phyloP scores from a whole-genome alignment of 37 sponge, comb jelly and placozoan genomes.

The Eunapius fragilis region DNA sequence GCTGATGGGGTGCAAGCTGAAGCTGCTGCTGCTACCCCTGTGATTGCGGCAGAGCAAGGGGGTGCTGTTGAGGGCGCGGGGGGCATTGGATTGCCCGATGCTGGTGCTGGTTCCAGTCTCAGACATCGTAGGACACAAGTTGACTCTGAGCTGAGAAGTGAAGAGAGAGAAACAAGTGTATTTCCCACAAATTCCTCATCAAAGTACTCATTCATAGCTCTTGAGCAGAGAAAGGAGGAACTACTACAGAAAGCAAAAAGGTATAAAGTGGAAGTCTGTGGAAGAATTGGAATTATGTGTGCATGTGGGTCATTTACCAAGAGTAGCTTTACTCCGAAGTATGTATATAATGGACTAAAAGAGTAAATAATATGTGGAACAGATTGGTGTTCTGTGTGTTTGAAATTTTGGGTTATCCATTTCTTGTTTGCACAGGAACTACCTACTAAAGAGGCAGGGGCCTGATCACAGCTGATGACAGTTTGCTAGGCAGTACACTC shows the following conservation, averaged over 20 bases:
- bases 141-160: conserved; percentile 1
- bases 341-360: too few relatives aligned
- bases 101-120: not conserved
- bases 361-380: too few relatives aligned
- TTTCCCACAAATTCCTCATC: not conserved
- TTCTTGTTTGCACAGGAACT: not conserved
- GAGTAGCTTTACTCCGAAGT: too few relatives aligned
- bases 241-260: conserved; percentile 46
- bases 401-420: not conserved
- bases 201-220: conserved; percentile 17
- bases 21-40: not conserved
- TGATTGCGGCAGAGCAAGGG: not conserved
- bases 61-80: not conserved
- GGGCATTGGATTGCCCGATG: not conserved
- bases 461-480: not conserved
- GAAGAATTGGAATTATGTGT: too few relatives aligned
- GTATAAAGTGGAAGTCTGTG: conserved; percentile 1
- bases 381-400: not conserved
- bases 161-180: not conserved
- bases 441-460: not conserved
- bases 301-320: too few relatives aligned
- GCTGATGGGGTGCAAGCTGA: not conserved
- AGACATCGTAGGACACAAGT: not conserved
- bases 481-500: too few relatives aligned
- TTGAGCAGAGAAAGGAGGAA: conserved; percentile 52